phyloP scores from a whole-genome alignment of 2,797 vertebrate species.

The Miichthys miiuy region DNA sequence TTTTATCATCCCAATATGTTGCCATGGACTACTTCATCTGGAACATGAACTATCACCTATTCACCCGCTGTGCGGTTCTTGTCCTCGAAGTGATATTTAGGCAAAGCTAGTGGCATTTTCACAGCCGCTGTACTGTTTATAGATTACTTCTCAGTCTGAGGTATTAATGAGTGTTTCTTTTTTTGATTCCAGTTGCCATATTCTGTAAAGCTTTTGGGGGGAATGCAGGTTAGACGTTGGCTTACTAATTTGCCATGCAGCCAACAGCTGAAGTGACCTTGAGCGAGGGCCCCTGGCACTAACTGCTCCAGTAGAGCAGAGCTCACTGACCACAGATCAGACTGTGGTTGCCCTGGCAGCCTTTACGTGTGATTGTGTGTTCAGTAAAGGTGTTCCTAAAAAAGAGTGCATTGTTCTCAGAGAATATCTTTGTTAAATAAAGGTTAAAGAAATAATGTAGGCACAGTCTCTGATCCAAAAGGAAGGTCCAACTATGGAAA shows the following conservation, averaged over 20 bases:
- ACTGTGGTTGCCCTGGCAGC: neutral
- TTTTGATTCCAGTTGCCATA: constrained; percentile 13
- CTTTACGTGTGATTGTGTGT: neutral
- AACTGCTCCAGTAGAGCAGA: neutral
- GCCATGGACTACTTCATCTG: constrained; percentile 38
- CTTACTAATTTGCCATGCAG: neutral
- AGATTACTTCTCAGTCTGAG: constrained; percentile 10
- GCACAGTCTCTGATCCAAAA: neutral
- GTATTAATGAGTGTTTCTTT: constrained; percentile 5
- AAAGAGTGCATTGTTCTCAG: constrained; percentile 5
- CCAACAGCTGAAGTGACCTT: neutral
- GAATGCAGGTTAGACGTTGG: neutral
- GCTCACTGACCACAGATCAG: neutral
- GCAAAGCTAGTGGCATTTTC: constrained; percentile 49
- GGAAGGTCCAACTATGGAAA: neutral
- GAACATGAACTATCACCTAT: constrained; percentile 47
- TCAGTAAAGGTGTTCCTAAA: neutral
- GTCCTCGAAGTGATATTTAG: constrained; percentile 53
- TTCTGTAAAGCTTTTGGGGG: neutral
- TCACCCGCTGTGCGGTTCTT: constrained; percentile 45
- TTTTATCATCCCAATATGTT: constrained; percentile 44
- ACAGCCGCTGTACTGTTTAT: constrained; percentile 42
- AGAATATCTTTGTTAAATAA: neutral
- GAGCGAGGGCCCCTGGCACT: neutral
- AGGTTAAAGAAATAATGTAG: constrained; percentile 19